A percentile compares a stretch with the other conserved stretches of the same genome.
These are phyloP conservation scores for Phrynocephalus vlangalii DNA, from an alignment of 2,797 vertebrate genomes.

Conservation along the genomic window DNA sequence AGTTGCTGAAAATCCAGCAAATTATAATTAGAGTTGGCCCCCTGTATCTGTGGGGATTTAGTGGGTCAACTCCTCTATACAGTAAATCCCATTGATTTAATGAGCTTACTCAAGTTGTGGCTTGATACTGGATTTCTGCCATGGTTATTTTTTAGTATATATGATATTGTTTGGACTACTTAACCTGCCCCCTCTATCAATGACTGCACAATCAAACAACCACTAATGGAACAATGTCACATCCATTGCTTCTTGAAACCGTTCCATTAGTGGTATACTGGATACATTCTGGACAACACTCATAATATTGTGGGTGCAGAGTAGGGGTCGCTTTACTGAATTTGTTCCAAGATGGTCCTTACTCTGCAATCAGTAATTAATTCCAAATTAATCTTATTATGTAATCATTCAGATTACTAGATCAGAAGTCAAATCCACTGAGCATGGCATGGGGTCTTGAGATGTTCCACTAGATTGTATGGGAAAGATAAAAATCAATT, in stretches of 20 bases:
- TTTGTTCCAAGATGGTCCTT: conserved; percentile 16
- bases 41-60: too few relatives aligned
- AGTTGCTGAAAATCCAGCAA: too few relatives aligned
- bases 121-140: too few relatives aligned
- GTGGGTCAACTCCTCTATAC: too few relatives aligned
- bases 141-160: too few relatives aligned
- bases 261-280: background rate
- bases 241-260: background rate
- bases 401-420: background rate
- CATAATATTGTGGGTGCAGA: background rate
- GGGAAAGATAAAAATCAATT: conserved; percentile 5
- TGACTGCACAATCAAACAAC: background rate
- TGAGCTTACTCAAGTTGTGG: too few relatives aligned
- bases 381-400: background rate
- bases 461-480: conserved; percentile 6
- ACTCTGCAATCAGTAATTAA: background rate
- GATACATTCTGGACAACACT: background rate
- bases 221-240: background rate
- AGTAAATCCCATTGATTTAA: too few relatives aligned
- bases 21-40: too few relatives aligned
- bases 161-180: background rate
- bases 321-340: background rate
- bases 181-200: too few relatives aligned
- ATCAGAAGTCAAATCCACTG: conserved; percentile 12
- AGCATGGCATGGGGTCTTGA: background rate